These are phyloP conservation scores for Ceratotherium simum DNA, from an alignment of 2,113 vertebrate species.

Conservation along the genomic window DNA sequence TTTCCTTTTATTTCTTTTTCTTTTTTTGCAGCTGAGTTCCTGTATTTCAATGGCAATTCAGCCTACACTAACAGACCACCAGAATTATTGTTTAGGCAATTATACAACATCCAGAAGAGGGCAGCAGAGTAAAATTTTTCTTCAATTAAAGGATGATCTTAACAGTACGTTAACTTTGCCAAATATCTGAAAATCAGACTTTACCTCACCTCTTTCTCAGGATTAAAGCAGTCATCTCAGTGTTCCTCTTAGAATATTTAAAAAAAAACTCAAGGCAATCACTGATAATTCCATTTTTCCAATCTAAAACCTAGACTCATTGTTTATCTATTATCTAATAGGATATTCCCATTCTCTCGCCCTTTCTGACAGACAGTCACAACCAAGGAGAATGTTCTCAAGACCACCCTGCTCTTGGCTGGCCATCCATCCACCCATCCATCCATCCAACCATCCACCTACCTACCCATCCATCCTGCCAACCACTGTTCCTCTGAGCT, in stretches of 20 bases:
- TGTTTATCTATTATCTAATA: background rate
- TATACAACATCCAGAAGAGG: slow-evolving; percentile 62
- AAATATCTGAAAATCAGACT: slow-evolving; percentile 1
- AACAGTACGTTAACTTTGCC: background rate
- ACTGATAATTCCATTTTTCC: background rate
- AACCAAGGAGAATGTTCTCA: background rate
- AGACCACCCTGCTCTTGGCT: background rate
- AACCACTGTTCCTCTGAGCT: background rate
- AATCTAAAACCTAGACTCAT: background rate
- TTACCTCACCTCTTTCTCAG: background rate
- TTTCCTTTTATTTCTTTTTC: background rate
- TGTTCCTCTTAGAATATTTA: background rate
- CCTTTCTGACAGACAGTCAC: background rate
- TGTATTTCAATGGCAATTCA: background rate
- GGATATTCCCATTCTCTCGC: background rate
- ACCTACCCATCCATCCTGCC: background rate
- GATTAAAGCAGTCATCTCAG: background rate
- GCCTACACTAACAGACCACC: background rate
- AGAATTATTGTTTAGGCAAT: background rate
- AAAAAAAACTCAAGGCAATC: background rate
- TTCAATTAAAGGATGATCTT: background rate
- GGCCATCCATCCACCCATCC: background rate
- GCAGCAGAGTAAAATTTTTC: slow-evolving; percentile 66
- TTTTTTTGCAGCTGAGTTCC: background rate
- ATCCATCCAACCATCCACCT: background rate